A percentile compares a stretch with the other conserved stretches of the same genome.
phyloP scores from a whole-genome alignment of 2,888 invertebrate species.

The Epinotia nisella region DNA sequence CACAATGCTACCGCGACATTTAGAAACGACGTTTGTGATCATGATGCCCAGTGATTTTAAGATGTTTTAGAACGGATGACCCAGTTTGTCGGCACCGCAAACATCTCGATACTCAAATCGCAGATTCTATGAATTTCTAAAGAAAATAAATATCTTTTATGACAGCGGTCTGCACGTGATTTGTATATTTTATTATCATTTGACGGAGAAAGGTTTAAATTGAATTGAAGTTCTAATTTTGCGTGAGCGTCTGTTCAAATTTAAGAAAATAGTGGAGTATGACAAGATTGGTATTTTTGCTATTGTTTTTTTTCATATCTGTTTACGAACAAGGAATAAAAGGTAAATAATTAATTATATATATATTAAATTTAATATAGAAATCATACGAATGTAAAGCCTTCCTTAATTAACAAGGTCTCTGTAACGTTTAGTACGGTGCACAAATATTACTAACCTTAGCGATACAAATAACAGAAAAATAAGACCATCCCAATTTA shows the following conservation, averaged over 20 bases:
- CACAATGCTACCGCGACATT: slow-evolving; percentile 51
- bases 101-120: slow-evolving; percentile 58
- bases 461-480: neutral
- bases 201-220: slow-evolving; percentile 9
- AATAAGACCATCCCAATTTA: neutral
- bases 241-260: neutral
- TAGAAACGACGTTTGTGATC: neutral
- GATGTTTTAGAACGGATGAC: neutral
- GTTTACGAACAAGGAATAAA: no score
- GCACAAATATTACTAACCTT: neutral
- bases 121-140: slow-evolving; percentile 65
- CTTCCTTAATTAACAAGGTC: neutral
- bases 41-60: neutral
- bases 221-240: neutral
- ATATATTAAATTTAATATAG: no score
- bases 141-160: slow-evolving; percentile 67
- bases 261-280: neutral
- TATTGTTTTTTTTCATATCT: neutral
- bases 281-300: neutral
- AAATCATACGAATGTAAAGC: neutral
- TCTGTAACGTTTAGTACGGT: neutral
- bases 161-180: slow-evolving; percentile 52
- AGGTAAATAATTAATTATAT: neutral
- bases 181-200: slow-evolving; percentile 45
- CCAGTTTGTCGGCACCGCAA: slow-evolving; percentile 53